phyloP scores from a whole-genome alignment of 2,797 vertebrate species.

The Argentina silus region DNA sequence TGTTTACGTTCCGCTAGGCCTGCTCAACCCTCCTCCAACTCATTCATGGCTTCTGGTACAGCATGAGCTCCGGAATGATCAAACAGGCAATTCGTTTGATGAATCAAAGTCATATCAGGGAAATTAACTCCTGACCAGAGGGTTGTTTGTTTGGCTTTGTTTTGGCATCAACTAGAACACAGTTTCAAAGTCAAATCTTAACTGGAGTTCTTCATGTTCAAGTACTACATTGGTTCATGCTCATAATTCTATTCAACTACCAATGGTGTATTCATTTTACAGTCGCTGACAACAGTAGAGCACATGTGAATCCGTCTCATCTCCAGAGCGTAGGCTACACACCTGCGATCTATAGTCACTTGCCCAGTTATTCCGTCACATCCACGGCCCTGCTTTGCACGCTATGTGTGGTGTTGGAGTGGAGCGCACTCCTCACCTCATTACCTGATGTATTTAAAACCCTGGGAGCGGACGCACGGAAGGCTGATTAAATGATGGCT shows the following conservation, averaged over 20 bases:
- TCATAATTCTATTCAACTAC: slow-evolving; percentile 10
- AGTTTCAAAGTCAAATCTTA: not conserved
- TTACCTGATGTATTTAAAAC: slow-evolving; percentile 66
- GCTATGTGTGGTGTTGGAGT: slow-evolving; percentile 23
- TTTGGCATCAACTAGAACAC: not conserved
- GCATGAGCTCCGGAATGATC: not conserved
- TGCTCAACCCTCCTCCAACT: slow-evolving; percentile 5
- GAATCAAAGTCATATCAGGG: not conserved
- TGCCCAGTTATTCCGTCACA: not conserved
- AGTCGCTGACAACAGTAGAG: slow-evolving; percentile 31
- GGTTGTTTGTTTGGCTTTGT: not conserved
- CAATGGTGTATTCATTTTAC: slow-evolving; percentile 55
- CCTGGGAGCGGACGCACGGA: slow-evolving; percentile 57
- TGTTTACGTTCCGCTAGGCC: slow-evolving; percentile 32
- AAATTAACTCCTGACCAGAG: not conserved
- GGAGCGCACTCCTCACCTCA: slow-evolving; percentile 50
- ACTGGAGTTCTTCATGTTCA: no score
- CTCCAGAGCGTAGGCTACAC: slow-evolving; percentile 35
- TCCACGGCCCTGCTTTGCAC: slow-evolving; percentile 47
- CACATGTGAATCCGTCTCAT: slow-evolving; percentile 44
- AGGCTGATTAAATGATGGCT: slow-evolving; percentile 66
- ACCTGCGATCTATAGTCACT: slow-evolving; percentile 39
- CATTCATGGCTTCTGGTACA: slow-evolving; percentile 26
- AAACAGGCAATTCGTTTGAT: not conserved
- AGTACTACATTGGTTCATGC: not conserved